phyloP scores from a whole-genome alignment of 2,113 vertebrate species.

The Vombatus ursinus region DNA sequence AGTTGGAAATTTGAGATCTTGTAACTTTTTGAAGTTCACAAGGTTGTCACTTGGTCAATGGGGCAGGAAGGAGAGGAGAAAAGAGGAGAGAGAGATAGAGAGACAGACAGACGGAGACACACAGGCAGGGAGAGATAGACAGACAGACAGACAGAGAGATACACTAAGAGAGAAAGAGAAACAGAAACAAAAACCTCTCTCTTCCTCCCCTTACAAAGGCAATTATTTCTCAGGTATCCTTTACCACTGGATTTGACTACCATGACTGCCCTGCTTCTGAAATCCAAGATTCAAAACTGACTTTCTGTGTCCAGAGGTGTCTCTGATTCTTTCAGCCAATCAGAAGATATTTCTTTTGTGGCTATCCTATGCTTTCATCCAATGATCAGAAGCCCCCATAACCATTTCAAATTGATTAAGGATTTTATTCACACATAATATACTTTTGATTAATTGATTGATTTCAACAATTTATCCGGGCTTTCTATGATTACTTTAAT shows the following conservation, averaged over 20 bases:
- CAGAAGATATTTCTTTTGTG: neutral
- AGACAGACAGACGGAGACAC: no score
- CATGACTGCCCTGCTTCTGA: neutral
- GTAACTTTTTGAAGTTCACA: no score
- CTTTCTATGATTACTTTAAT: neutral
- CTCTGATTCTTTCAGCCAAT: no score
- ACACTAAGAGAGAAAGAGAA: no score
- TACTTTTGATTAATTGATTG: neutral
- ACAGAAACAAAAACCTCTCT: no score
- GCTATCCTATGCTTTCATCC: neutral
- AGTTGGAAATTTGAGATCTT: no score
- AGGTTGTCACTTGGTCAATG: no score
- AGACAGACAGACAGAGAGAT: no score
- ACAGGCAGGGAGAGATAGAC: no score
- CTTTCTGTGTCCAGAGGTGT: neutral
- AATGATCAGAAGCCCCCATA: neutral
- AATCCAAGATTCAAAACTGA: neutral
- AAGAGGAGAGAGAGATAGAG: no score
- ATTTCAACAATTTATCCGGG: neutral
- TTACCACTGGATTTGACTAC: neutral
- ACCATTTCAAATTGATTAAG: neutral
- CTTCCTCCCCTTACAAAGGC: no score
- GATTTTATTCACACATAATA: neutral
- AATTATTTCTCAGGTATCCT: neutral
- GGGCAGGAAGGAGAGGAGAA: no score